Evolutionary conservation across 2,113 vertebrate species (phyloP), one percentile per base, ranked within the genome.

Genomic region (Ranitomeya imitator): DNA sequence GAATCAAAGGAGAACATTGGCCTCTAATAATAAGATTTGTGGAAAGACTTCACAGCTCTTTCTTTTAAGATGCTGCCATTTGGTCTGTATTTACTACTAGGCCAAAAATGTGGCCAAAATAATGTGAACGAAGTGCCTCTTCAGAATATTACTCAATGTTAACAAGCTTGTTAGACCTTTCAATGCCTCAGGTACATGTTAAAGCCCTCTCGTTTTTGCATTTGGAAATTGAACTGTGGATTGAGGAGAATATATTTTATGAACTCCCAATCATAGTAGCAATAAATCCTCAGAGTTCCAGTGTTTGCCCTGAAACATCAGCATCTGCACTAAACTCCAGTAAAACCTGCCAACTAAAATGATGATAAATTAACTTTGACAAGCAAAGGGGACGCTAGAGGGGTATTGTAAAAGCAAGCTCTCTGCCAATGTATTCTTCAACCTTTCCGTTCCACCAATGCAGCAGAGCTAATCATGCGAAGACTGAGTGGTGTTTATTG

Each of bases 251-350:
- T 23, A 60, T 76, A 12, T 81, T 87, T 87, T 87, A 87, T 87
- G 86, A 87, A 87, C 77, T 86, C 76, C 71, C 21, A 52, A 69
- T 69, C 65, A 71, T 52, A 67, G 52, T 57, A 31, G n/a, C 77
- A 67, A 67, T 87, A 80, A 87, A 87, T 80, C 13, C 9, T 45
- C n/a, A 31, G 52, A 16, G 16, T 52, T 84, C 14, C n/a, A 57
- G 87, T 23, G 80, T 88, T 84, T 88, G 71, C 71, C 87, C 80
- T 88, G 69, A 74, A 88, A 88, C 86, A 76, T 63, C 71, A 77
- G 71, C 80, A 78, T 88, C 80, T 67, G 87, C 55, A 78, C 59
- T 60, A 65, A 65, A 55, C 45, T 84, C 57, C 57, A n/a, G 81
- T 63, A 83, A 87, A 88, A 88, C 71, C 80, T 78, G 80, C 37